Conservation (phyloP, 1,140 invertebrate species). For the Melitaea cinxia region DNA sequence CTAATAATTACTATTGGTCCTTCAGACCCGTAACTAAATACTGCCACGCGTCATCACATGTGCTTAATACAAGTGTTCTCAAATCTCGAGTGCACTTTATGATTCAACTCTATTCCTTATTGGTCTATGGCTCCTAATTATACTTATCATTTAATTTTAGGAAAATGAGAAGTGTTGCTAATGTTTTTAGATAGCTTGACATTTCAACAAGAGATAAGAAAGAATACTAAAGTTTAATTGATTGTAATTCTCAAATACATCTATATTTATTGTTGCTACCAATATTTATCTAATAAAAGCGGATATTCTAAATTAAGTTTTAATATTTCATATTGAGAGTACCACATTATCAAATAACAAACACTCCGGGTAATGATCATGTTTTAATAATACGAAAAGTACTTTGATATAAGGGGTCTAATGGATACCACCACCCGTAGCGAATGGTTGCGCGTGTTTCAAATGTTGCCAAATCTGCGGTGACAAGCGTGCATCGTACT, state of each 20-base stretch:
- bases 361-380: conserved; percentile 31
- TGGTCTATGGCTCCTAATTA: neutral
- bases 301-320: neutral
- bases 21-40: conserved; percentile 41
- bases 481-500: conserved; percentile 56
- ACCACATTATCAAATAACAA: conserved; percentile 26
- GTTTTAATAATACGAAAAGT: conserved; percentile 29
- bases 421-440: conserved; percentile 49
- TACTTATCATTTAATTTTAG: too few species aligned
- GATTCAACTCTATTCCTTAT: conserved; percentile 11
- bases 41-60: conserved; percentile 53
- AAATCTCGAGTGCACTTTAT: conserved; percentile 6
- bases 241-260: too few species aligned
- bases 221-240: too few species aligned
- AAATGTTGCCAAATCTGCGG: conserved; percentile 54
- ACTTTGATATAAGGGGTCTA: conserved; percentile 31
- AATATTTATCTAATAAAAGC: too few species aligned
- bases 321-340: too few species aligned
- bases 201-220: too few species aligned
- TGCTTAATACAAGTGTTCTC: conserved; percentile 54
- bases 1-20: neutral
- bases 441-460: conserved; percentile 54
- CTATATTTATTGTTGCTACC: too few species aligned
- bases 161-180: too few species aligned
- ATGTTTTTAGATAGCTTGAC: too few species aligned